These are phyloP conservation scores for Gambelia wislizenii DNA, from an alignment of 2,797 vertebrate genomes.

Conservation along the genomic window DNA sequence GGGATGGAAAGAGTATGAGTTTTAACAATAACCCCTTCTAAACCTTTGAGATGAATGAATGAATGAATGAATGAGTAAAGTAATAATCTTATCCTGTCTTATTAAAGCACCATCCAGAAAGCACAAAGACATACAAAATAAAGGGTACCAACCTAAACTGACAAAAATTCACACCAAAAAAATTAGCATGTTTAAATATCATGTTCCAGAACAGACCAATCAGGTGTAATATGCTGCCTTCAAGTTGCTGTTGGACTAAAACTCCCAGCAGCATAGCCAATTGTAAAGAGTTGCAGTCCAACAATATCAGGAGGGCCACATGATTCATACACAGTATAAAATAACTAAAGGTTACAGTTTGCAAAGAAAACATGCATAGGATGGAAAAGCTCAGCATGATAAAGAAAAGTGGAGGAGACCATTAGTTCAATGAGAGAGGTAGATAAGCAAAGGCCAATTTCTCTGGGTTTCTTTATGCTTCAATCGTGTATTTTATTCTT, in stretches of 20 bases:
- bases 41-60: not conserved
- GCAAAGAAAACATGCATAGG: not conserved
- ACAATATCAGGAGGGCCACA: too few species aligned
- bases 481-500: not conserved
- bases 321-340: too few species aligned
- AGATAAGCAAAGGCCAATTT: not conserved
- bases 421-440: not conserved
- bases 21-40: too few species aligned
- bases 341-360: not conserved
- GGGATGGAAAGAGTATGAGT: not conserved
- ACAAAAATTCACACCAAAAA: not conserved
- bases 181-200: not conserved
- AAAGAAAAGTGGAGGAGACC: not conserved
- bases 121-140: not conserved
- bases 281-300: too few species aligned
- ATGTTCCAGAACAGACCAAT: not conserved
- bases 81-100: not conserved
- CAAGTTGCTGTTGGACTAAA: too few species aligned
- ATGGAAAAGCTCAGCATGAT: not conserved
- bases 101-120: too few species aligned
- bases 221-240: too few species aligned
- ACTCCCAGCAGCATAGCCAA: too few species aligned
- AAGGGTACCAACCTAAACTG: not conserved
- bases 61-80: too few species aligned
- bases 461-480: not conserved